These are phyloP conservation scores for Charanyca ferruginea DNA, from an alignment of 2,888 invertebrate genomes.

Conservation along the genomic window DNA sequence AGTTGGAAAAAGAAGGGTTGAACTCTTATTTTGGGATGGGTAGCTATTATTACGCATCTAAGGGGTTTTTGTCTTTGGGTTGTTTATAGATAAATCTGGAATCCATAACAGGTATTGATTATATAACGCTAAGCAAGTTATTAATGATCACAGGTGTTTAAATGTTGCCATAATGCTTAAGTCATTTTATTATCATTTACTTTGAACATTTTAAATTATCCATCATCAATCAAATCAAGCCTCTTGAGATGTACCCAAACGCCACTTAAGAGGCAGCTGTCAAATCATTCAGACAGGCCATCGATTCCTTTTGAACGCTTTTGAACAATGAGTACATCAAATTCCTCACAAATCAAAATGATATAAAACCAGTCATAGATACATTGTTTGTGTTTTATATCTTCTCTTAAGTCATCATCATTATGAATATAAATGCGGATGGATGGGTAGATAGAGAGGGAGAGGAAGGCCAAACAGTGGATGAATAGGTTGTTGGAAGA, in stretches of 20 bases:
- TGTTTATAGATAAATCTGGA: not conserved
- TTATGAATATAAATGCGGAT: too few species aligned
- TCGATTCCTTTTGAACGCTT: constrained; percentile 17
- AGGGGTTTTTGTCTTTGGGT: too few species aligned
- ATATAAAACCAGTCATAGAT: not conserved
- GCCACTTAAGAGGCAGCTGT: constrained; percentile 39
- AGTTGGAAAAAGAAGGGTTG: too few species aligned
- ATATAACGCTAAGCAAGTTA: not conserved
- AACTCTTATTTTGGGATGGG: too few species aligned
- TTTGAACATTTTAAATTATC: constrained; percentile 29
- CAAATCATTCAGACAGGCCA: constrained; percentile 34
- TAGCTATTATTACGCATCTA: too few species aligned
- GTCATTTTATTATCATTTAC: constrained; percentile 2
- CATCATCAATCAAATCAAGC: constrained; percentile 35
- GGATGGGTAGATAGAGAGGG: too few species aligned
- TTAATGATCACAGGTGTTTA: not conserved
- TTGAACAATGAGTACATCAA: constrained; percentile 37
- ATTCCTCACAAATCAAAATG: constrained; percentile 5
- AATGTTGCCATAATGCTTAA: constrained; percentile 2
- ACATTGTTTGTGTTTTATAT: not conserved
- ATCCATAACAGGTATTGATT: not conserved
- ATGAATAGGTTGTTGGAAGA: too few species aligned
- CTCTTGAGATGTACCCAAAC: constrained; percentile 19
- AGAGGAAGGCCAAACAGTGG: too few species aligned
- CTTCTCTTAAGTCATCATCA: too few species aligned